Conservation (phyloP, 2,888 invertebrate genomes). For the Trichopria drosophilae region DNA sequence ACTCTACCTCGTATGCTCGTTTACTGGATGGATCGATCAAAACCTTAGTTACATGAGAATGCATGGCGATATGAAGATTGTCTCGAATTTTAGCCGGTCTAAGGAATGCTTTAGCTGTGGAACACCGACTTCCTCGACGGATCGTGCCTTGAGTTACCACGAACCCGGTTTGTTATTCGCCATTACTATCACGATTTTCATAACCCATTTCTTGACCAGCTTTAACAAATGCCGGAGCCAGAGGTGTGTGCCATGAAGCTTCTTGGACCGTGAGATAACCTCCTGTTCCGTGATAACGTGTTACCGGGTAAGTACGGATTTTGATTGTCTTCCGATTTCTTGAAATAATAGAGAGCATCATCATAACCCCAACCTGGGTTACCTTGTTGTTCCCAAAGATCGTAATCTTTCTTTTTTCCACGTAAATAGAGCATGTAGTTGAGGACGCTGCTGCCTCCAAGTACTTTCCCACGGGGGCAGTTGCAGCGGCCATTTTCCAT, state of each 20-base stretch:
- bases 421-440: constrained; percentile 91
- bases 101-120: constrained; percentile 85
- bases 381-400: constrained; percentile 83
- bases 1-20: constrained; percentile 81
- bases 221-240: constrained; percentile 79
- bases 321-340: constrained; percentile 88
- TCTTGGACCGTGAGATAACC: constrained; percentile 84
- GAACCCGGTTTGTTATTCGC: constrained; percentile 83
- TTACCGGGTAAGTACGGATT: constrained; percentile 80
- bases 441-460: constrained; percentile 86
- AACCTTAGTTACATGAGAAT: constrained; percentile 71
- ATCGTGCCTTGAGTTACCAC: constrained; percentile 86
- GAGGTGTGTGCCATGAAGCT: constrained; percentile 83
- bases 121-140: constrained; percentile 80
- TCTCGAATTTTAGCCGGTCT: constrained; percentile 76
- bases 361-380: constrained; percentile 87
- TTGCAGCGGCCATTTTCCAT: constrained; percentile 84
- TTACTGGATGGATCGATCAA: constrained; percentile 64
- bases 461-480: constrained; percentile 89
- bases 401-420: constrained; percentile 88
- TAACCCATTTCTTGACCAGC: constrained; percentile 84
- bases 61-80: constrained; percentile 85
- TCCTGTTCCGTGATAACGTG: constrained; percentile 78
- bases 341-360: constrained; percentile 80
- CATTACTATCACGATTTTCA: constrained; percentile 83